phyloP scores from a whole-genome alignment of 2,113 vertebrate species.

The Ammodytes marinus region DNA sequence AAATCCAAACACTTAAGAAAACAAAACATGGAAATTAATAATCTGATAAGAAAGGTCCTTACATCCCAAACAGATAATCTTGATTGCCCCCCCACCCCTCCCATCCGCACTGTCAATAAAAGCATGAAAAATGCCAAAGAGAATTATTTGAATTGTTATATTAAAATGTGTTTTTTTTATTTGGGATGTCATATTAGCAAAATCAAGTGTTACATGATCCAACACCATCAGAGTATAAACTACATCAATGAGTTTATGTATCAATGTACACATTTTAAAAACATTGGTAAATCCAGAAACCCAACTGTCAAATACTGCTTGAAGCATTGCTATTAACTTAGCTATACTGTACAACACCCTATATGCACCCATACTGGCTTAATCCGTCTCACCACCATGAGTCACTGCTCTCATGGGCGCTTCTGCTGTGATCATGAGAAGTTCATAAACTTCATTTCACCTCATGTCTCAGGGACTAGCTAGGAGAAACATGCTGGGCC shows the following conservation, averaged over 20 bases:
- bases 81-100: no score
- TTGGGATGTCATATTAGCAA: neutral
- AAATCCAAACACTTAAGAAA: neutral
- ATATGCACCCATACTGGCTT: conserved; percentile 4
- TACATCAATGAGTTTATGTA: neutral
- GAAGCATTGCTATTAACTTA: neutral
- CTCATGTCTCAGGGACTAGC: conserved; percentile 52
- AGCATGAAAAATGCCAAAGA: neutral
- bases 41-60: no score
- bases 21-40: no score
- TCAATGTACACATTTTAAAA: neutral
- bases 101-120: no score
- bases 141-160: neutral
- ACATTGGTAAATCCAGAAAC: neutral
- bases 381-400: conserved; percentile 38
- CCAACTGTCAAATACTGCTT: conserved; percentile 1
- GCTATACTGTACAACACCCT: neutral
- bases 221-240: neutral
- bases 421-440: conserved; percentile 49
- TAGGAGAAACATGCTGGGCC: conserved; percentile 59
- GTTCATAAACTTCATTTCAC: conserved; percentile 77
- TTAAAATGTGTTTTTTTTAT: neutral
- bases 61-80: no score
- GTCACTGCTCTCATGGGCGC: conserved; percentile 43
- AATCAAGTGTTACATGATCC: neutral